Percentiles rank a stretch among this genome's conserved stretches.
Conservation (phyloP, 2,888 invertebrate species). For the Pantelozetes paolii region DNA sequence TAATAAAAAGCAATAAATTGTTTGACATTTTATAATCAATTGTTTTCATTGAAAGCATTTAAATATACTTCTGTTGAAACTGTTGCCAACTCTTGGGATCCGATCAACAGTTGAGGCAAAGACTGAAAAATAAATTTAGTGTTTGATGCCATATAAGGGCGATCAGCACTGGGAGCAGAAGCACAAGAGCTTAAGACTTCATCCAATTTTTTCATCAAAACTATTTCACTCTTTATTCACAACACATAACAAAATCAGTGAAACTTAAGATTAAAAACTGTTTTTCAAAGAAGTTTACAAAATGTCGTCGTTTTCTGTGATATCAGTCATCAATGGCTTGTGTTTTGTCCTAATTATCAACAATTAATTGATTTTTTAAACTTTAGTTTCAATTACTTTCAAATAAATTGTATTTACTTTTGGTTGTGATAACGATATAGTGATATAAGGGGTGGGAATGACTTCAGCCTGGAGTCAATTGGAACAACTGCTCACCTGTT, state of each 20-base stretch:
- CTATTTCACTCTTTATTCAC: background rate
- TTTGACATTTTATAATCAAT: background rate
- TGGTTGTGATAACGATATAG: slow-evolving; percentile 27
- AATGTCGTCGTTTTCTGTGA: slow-evolving; percentile 17
- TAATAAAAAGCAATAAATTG: background rate
- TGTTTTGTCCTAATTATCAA: slow-evolving; percentile 1
- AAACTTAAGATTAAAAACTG: background rate
- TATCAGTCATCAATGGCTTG: background rate
- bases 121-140: slow-evolving; percentile 4
- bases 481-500: slow-evolving; percentile 94
- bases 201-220: slow-evolving; percentile 26
- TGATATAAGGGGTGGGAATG: slow-evolving; percentile 38
- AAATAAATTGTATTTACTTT: background rate
- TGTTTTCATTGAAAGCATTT: background rate
- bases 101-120: background rate
- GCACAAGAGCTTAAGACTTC: background rate
- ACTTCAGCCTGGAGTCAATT: slow-evolving; percentile 52
- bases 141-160: slow-evolving; percentile 17
- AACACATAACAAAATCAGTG: background rate
- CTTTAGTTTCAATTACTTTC: background rate
- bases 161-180: slow-evolving; percentile 5
- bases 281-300: background rate
- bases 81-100: background rate
- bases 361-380: background rate
- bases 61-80: background rate